Conservation (phyloP, 37 sponge, comb jelly and placozoan species). For the Oopsacas minuta region DNA sequence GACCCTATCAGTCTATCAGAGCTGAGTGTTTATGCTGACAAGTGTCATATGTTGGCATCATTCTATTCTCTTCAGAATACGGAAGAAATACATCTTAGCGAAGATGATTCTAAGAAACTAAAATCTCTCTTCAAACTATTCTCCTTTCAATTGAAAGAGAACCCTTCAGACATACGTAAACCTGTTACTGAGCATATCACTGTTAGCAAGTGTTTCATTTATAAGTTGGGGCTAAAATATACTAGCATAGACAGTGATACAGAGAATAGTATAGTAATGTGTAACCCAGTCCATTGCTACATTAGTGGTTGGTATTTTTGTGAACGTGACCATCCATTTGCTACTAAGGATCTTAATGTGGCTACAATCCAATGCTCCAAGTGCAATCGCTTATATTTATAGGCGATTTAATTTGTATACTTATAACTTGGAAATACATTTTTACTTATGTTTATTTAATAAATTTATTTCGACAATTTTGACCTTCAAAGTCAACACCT, state of each 20-base stretch:
- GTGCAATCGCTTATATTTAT: too few relatives aligned
- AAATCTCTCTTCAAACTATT: neutral
- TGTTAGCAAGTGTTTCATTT: neutral
- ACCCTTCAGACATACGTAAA: neutral
- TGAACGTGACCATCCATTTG: slow-evolving; percentile 59
- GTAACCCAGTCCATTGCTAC: slow-evolving; percentile 44
- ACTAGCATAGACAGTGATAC: slow-evolving; percentile 28
- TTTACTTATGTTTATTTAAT: neutral
- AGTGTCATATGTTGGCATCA: neutral
- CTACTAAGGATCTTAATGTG: slow-evolving; percentile 37
- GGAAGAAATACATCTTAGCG: neutral
- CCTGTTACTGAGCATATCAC: neutral
- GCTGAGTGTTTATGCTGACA: neutral
- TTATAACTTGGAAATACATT: too few relatives aligned
- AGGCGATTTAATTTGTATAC: too few relatives aligned
- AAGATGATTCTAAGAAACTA: neutral
- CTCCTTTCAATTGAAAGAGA: neutral
- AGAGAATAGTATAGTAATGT: slow-evolving; percentile 36
- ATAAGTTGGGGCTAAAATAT: slow-evolving; percentile 27
- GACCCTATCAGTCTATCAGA: neutral
- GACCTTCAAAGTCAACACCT: too few relatives aligned
- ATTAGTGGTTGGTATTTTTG: slow-evolving; percentile 85
- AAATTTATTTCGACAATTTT: neutral
- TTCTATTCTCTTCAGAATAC: neutral
- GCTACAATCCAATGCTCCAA: neutral